Base-by-base conservation (phyloP, 2,113 vertebrate species). In the Riparia riparia region DNA sequence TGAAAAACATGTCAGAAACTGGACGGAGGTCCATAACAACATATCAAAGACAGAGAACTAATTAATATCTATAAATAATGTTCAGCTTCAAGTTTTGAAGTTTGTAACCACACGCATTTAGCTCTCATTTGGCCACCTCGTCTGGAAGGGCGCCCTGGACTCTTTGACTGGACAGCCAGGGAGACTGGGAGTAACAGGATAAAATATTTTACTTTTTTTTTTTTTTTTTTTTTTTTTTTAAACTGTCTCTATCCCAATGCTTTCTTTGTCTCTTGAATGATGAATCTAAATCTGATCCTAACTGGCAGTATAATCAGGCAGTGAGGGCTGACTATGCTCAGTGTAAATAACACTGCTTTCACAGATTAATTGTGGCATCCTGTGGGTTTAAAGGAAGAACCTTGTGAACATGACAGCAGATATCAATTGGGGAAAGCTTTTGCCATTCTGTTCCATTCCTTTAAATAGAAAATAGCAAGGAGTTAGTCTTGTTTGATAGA, bases 11-110 rank as follows among this genome's bases (percentile, higher is more conserved):
- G 64, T 90, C 96, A 96, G 91, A 96, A 97, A 97, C 82, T 93
- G 93, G 96, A 95, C 79, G 96, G 96, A 92, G 60, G 45, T 92
- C 96, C 78, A 81, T 96, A 97, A 97, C 96, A 98, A 97, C 96
- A 97, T 79, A 90, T 83, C 86, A 94, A 89, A 97, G 95, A 97
- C 96, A 97, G 93, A 97, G 94, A 95, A 89, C 71, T 97, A 97
- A 97, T 96, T 97, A 96, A 95, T 97, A 96, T 86, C 95, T 97
- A 90, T 97, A 98, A 97, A 97, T 97, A 96, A 97, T 79, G 68
- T 96, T 97, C 89, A 94, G 84, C 90, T 98, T 85, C 95, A 96
- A 97, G 94, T 92, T 95, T 94, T 64, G 94, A 97, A 95, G 90
- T 66, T 82, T 96, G 70, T 92, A 91, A 89, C 76, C 96, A 92